phyloP scores from a whole-genome alignment of 2,888 invertebrate species.

The Hypomecis punctinalis region DNA sequence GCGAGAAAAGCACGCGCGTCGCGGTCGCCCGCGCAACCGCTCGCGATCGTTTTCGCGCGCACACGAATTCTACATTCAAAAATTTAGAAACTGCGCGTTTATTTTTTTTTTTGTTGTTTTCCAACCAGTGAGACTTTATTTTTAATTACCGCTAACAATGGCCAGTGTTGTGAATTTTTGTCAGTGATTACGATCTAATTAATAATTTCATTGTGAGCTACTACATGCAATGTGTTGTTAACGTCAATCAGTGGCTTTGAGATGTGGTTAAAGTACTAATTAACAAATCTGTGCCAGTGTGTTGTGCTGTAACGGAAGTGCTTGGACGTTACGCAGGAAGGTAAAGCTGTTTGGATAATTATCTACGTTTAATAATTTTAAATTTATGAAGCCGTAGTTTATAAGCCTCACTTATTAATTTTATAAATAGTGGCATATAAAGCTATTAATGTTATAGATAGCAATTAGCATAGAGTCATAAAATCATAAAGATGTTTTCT shows the following conservation, averaged over 20 bases:
- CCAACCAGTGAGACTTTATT: constrained; percentile 9
- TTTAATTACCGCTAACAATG: constrained; percentile 21
- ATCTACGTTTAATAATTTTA: constrained; percentile 4
- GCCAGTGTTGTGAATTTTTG: constrained; percentile 40
- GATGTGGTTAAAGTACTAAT: constrained; percentile 44
- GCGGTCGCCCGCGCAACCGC: constrained; percentile 79
- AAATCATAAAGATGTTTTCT: background rate
- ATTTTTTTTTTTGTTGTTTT: constrained; percentile 20
- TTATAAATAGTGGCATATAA: background rate
- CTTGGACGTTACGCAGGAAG: constrained; percentile 50
- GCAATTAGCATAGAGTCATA: background rate
- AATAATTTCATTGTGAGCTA: constrained; percentile 47
- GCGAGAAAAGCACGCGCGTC: constrained; percentile 76
- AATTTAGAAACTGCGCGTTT: constrained; percentile 18
- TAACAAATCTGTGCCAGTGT: constrained; percentile 46
- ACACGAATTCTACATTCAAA: constrained; percentile 38
- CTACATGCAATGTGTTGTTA: constrained; percentile 48
- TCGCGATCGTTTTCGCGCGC: constrained; percentile 65
- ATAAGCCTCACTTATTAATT: background rate
- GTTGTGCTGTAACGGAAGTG: constrained; percentile 52
- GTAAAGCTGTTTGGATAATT: constrained; percentile 42
- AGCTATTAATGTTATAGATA: background rate
- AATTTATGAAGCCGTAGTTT: background rate
- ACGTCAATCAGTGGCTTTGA: constrained; percentile 51
- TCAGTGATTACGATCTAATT: constrained; percentile 47